A percentile compares a stretch with the other conserved stretches of the same genome.
phyloP scores from a whole-genome alignment of 2,797 vertebrate genomes.

The Selene dorsalis region DNA sequence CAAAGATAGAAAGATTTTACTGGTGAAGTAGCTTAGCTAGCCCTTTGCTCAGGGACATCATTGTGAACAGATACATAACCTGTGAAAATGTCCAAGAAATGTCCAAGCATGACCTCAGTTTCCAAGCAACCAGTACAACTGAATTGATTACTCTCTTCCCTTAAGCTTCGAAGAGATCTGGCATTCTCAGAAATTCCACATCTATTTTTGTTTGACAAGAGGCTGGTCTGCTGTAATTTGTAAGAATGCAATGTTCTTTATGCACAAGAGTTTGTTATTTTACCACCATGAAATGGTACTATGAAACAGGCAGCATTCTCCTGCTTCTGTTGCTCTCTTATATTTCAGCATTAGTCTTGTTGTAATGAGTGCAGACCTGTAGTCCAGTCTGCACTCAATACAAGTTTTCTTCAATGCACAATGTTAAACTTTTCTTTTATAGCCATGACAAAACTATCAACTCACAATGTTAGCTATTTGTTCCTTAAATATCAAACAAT shows the following conservation, averaged over 20 bases:
- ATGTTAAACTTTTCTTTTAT: not conserved
- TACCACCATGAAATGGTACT: not conserved
- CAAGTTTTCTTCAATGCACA: not conserved
- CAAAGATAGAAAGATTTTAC: constrained; percentile 69
- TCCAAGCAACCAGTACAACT: constrained; percentile 72
- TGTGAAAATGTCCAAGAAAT: constrained; percentile 76
- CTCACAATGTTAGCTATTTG: not conserved
- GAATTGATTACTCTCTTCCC: constrained; percentile 67
- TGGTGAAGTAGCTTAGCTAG: constrained; percentile 65
- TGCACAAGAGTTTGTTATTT: constrained; percentile 11
- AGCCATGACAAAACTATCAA: not conserved
- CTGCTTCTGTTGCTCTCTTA: too few species aligned
- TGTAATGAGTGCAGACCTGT: too few species aligned
- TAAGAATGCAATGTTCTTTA: constrained; percentile 13
- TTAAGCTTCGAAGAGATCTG: constrained; percentile 56
- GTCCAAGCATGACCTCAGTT: constrained; percentile 74
- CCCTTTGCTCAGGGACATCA: constrained; percentile 73
- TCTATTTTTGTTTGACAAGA: constrained; percentile 52
- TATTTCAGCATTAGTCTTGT: too few species aligned
- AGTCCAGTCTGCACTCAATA: not conserved
- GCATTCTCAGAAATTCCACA: constrained; percentile 50
- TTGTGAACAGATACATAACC: constrained; percentile 72
- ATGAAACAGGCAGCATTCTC: not conserved
- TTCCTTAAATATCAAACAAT: constrained; percentile 4
- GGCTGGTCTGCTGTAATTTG: constrained; percentile 15